phyloP scores from a whole-genome alignment of 2,888 invertebrate species.

The Sphaeridia pumilis region DNA sequence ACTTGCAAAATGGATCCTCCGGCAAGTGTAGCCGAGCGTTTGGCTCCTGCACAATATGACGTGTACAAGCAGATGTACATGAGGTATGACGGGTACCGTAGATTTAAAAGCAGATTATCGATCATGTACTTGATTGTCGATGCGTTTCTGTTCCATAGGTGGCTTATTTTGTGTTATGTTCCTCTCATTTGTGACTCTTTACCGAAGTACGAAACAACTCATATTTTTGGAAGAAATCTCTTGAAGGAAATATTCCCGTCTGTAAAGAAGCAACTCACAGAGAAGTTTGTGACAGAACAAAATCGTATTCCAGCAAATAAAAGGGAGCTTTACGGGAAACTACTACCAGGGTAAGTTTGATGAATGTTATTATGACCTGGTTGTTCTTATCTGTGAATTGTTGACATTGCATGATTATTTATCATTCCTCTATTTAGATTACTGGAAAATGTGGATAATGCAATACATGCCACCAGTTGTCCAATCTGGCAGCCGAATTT shows the following conservation, averaged over 20 bases:
- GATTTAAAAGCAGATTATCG: no score
- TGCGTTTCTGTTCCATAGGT: no score
- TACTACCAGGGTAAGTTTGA: slow-evolving; percentile 64
- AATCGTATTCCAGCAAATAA: slow-evolving; percentile 84
- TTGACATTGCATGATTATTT: no score
- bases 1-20: slow-evolving; percentile 32
- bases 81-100: slow-evolving; percentile 16
- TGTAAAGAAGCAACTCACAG: slow-evolving; percentile 74
- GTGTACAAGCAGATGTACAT: slow-evolving; percentile 27
- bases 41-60: slow-evolving; percentile 22
- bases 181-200: slow-evolving; percentile 90
- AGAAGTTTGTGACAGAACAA: slow-evolving; percentile 77
- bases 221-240: slow-evolving; percentile 80
- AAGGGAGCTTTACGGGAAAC: slow-evolving; percentile 63
- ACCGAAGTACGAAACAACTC: slow-evolving; percentile 76
- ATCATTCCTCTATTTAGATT: slow-evolving; percentile 51
- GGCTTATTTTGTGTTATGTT: slow-evolving; percentile 91
- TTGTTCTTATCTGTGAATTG: no score
- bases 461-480: slow-evolving; percentile 70
- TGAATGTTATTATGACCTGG: no score
- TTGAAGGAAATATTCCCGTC: slow-evolving; percentile 71
- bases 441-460: slow-evolving; percentile 72
- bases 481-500: slow-evolving; percentile 92
- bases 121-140: no score
- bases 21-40: slow-evolving; percentile 20